A percentile compares a stretch with the other conserved stretches of the same genome.
These are phyloP conservation scores for Parthenolecanium corni DNA, from an alignment of 2,888 invertebrate genomes.

Conservation along the genomic window DNA sequence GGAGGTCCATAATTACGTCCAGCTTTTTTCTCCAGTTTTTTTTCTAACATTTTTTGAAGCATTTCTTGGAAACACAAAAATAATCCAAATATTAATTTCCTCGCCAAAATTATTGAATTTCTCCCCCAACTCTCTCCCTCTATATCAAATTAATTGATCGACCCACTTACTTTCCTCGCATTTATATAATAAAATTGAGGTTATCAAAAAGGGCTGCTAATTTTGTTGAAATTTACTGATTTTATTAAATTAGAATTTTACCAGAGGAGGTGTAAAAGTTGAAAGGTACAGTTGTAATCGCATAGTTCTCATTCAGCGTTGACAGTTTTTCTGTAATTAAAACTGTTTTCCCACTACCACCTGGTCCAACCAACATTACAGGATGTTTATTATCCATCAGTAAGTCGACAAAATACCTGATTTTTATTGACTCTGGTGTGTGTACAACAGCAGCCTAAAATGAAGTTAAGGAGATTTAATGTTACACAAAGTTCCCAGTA, in stretches of 20 bases:
- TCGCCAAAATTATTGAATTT: neutral
- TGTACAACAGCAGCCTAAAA: constrained; percentile 75
- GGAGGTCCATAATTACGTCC: constrained; percentile 91
- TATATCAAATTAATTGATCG: neutral
- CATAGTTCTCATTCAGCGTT: constrained; percentile 69
- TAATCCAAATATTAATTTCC: neutral
- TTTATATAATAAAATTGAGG: too few relatives aligned
- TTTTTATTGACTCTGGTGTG: constrained; percentile 82
- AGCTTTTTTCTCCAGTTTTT: constrained; percentile 91
- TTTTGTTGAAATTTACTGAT: too few relatives aligned
- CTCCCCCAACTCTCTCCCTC: neutral
- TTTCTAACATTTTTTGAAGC: constrained; percentile 85
- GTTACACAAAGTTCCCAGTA: too few relatives aligned
- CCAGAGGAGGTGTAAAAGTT: constrained; percentile 90
- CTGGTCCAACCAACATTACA: constrained; percentile 87
- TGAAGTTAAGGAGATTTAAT: too few relatives aligned
- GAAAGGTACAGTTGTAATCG: constrained; percentile 83
- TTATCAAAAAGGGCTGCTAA: too few relatives aligned
- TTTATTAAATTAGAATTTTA: too few relatives aligned
- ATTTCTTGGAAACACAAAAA: constrained; percentile 48
- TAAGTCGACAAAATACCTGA: constrained; percentile 78
- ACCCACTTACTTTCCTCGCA: neutral
- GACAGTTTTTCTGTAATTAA: constrained; percentile 49
- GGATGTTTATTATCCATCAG: constrained; percentile 80
- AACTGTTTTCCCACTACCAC: constrained; percentile 88